Evolutionary conservation across 2,113 vertebrate species (phyloP), one percentile per base, ranked within the genome.

Genomic region (Myocastor coypus): DNA sequence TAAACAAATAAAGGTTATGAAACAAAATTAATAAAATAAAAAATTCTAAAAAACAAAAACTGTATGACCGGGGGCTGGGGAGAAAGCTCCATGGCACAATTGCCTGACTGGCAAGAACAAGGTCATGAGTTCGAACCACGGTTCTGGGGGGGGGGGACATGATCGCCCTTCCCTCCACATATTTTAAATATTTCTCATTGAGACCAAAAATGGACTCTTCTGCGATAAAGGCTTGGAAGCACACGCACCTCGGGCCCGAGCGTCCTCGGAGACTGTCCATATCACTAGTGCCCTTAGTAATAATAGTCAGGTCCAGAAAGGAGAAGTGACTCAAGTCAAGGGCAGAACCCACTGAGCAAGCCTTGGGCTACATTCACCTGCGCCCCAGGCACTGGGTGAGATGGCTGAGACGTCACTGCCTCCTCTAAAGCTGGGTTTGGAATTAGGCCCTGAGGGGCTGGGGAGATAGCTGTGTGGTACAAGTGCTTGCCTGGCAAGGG

Each of bases 311-410:
- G 20, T 95, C 28, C 46, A 92, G 52, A 89, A 95, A 88, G 69
- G n/a, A 84, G 92, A 89, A 86, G 63, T 50, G 28, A n/a, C 73
- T 91, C 83, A 66, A 88, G 80, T 85, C 30, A 42, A 94, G 50
- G 40, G 82, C 5, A 95, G 64, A 90, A 89, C 2, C 22, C 7
- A 17, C 83, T 90, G 88, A n/a, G 59, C 46, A 90, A 96, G 89
- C 1, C 4, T 34, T 34, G 83, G 63, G 50, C n/a, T 63, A 59
- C 5, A 3, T 34, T 66, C 16, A 57, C 0, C 66, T 52, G 6
- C 93, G 52, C 88, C 80, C 7, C 24, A 80, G 90, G 88, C 30
- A 12, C 55, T 82, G 14, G 73, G 7, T 42, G 34, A 88, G 19
- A 10, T 2, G 10, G 52, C 12, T 7, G 12, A 16, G 52, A 55